A percentile compares a stretch with the other conserved stretches of the same genome.
Evolutionary conservation across 2,797 vertebrate genomes (phyloP).

Genomic region (Crax fasciolata): DNA sequence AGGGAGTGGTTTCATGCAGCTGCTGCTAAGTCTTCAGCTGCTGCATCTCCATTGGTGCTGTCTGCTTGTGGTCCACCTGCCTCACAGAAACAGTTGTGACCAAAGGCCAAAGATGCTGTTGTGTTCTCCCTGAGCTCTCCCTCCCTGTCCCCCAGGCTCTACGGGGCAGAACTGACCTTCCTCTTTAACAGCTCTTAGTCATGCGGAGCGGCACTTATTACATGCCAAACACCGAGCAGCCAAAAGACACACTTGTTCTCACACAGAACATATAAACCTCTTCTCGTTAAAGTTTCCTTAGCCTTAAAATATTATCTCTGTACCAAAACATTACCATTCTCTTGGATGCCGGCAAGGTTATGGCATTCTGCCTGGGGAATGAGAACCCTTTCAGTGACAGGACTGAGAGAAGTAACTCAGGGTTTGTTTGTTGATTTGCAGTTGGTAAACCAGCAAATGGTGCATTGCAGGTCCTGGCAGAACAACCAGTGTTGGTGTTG

Average conservation of each 20-base stretch:
- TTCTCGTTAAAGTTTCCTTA: neutral
- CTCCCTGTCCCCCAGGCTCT: neutral
- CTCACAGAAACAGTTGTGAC: neutral
- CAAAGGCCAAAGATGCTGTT: neutral
- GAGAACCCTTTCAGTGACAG: neutral
- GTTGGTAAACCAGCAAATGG: neutral
- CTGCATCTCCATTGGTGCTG: neutral
- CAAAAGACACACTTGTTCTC: conserved; percentile 2
- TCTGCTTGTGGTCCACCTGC: neutral
- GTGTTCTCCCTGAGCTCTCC: neutral
- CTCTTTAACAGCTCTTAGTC: neutral
- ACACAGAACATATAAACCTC: neutral
- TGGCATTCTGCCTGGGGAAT: neutral
- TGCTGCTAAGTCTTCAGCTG: neutral
- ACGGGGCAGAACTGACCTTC: neutral
- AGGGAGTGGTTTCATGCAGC: neutral
- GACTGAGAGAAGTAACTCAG: neutral
- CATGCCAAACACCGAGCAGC: neutral
- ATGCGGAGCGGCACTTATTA: neutral
- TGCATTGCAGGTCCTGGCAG: neutral
- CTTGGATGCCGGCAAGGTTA: neutral
- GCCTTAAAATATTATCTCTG: neutral
- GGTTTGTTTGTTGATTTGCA: neutral
- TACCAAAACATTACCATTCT: neutral
- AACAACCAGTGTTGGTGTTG: neutral